Percentiles rank a stretch among this genome's conserved stretches.
Evolutionary conservation across 2,113 vertebrate species (phyloP).

Genomic region (Larimichthys crocea): DNA sequence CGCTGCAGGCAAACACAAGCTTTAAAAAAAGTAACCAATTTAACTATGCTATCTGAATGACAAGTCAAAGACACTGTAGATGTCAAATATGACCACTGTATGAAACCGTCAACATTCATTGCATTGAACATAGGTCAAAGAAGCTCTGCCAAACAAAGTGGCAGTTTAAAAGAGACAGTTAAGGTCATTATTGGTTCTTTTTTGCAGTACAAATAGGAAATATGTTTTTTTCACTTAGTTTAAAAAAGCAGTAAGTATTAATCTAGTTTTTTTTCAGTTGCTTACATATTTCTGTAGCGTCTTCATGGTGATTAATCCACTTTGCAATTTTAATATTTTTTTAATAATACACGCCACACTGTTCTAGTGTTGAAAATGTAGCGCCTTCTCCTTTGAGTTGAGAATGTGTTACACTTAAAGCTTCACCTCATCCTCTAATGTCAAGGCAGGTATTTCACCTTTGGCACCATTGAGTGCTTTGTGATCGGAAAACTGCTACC

Average conservation of each 20-base stretch:
- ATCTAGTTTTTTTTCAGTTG: neutral
- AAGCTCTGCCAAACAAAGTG: neutral
- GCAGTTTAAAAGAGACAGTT: neutral
- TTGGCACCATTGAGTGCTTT: conserved; percentile 25
- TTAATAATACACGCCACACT: neutral
- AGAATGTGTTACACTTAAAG: conserved; percentile 17
- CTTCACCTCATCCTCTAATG: conserved; percentile 23
- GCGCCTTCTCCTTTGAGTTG: neutral
- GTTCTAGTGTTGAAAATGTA: neutral
- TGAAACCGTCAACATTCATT: neutral
- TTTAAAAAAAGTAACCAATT: neutral
- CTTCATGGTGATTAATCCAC: neutral
- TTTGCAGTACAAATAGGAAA: neutral
- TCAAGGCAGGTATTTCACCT: conserved; percentile 36
- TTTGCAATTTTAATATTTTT: neutral
- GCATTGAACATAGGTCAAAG: neutral
- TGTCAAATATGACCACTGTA: neutral
- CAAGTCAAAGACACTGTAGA: neutral
- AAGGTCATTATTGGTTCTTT: too few relatives aligned
- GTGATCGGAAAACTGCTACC: conserved; percentile 45
- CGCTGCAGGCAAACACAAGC: neutral
- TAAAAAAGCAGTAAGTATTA: neutral
- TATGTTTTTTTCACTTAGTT: neutral
- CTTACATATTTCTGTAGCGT: too few relatives aligned
- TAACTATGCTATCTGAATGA: neutral